These are phyloP conservation scores for Aplidium turbinatum DNA, from an alignment of 23 tunicate species.

Conservation along the genomic window DNA sequence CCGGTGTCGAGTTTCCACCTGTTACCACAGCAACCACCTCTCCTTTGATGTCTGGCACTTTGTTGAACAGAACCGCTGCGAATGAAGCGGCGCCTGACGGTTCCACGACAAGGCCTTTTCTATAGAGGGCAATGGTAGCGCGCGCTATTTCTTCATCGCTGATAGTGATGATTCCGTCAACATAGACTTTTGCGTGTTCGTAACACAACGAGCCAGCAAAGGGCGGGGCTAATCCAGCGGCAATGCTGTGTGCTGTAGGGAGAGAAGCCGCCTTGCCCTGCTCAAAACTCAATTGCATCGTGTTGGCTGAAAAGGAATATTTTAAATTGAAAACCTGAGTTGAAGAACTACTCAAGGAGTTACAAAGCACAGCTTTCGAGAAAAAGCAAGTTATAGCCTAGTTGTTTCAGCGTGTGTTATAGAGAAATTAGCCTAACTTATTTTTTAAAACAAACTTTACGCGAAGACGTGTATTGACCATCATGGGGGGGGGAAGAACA, in stretches of 20 bases:
- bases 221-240: constrained; percentile 75
- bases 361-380: no score
- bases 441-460: no score
- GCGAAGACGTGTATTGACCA: no score
- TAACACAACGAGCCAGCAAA: constrained; percentile 56
- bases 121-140: constrained; percentile 44
- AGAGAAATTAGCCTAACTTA: no score
- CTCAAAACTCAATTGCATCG: constrained; percentile 61
- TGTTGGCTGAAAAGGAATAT: constrained; percentile 44
- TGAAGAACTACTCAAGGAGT: no score
- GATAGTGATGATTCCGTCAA: constrained; percentile 52
- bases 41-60: constrained; percentile 59
- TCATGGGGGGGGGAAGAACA: no score
- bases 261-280: constrained; percentile 24
- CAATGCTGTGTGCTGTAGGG: constrained; percentile 51
- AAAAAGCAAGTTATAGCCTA: no score
- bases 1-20: constrained; percentile 63
- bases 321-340: no score
- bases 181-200: constrained; percentile 34
- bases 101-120: constrained; percentile 49
- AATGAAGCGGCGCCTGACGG: constrained; percentile 77
- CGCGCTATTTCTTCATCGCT: constrained; percentile 38
- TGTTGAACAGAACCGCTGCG: constrained; percentile 51
- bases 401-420: no score
- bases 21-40: constrained; percentile 68